These are phyloP conservation scores for Cairina moschata DNA, from an alignment of 2,113 vertebrate species.

Conservation along the genomic window DNA sequence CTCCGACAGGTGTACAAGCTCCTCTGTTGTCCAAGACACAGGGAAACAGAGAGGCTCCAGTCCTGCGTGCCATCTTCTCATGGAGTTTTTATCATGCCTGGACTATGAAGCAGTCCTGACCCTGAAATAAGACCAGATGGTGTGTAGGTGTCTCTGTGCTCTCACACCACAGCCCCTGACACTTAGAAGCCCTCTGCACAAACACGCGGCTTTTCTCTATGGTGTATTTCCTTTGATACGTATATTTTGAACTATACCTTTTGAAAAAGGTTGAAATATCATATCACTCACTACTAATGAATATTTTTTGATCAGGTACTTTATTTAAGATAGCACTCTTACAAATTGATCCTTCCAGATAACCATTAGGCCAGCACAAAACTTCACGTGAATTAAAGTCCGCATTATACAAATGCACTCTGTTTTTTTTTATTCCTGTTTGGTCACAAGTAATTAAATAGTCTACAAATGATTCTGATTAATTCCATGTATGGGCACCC, in stretches of 20 bases:
- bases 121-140: neutral
- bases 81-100: neutral
- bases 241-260: neutral
- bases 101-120: neutral
- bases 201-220: neutral
- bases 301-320: neutral
- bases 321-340: neutral
- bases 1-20: neutral
- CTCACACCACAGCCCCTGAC: neutral
- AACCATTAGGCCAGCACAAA: neutral
- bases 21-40: neutral
- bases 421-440: neutral
- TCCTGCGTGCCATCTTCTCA: neutral
- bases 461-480: neutral
- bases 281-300: neutral
- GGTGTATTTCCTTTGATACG: neutral
- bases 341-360: neutral
- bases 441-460: neutral
- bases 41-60: neutral
- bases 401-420: neutral
- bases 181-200: neutral
- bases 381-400: neutral
- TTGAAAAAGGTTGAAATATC: neutral
- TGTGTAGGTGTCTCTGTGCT: neutral
- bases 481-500: neutral